Evolutionary conservation across 2,888 invertebrate species (phyloP).

Genomic region (Chalcis sispes): DNA sequence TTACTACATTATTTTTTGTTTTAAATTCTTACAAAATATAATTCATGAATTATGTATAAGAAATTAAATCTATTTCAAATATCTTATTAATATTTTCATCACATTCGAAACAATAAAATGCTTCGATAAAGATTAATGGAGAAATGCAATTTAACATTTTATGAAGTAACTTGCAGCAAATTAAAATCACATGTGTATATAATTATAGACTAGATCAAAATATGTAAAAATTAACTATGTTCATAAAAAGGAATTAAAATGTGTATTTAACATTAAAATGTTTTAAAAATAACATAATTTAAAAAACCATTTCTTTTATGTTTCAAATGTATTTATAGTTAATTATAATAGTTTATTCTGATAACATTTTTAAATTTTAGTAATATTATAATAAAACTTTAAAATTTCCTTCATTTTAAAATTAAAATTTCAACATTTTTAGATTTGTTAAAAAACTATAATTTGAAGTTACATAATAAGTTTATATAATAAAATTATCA

Average conservation of each 20-base stretch:
- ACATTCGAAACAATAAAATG: constrained; percentile 35
- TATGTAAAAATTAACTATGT: constrained; percentile 1
- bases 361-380: too few relatives aligned
- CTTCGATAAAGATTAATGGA: constrained; percentile 38
- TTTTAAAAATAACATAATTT: too few relatives aligned
- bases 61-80: constrained; percentile 25
- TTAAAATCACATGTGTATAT: constrained; percentile 20
- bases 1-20: not conserved
- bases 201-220: constrained; percentile 30
- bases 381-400: too few relatives aligned
- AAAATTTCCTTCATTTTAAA: too few relatives aligned
- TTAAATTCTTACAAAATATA: constrained; percentile 35
- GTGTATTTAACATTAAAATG: not conserved
- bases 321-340: too few relatives aligned
- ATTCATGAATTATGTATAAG: constrained; percentile 9
- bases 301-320: not conserved
- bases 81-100: constrained; percentile 30
- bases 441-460: not conserved
- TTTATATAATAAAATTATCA: constrained; percentile 5
- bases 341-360: not conserved
- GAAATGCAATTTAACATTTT: constrained; percentile 11
- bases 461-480: not conserved
- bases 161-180: constrained; percentile 24
- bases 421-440: not conserved
- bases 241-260: not conserved